Conservation (phyloP, 2,113 vertebrate genomes). For the Gambusia affinis region DNA sequence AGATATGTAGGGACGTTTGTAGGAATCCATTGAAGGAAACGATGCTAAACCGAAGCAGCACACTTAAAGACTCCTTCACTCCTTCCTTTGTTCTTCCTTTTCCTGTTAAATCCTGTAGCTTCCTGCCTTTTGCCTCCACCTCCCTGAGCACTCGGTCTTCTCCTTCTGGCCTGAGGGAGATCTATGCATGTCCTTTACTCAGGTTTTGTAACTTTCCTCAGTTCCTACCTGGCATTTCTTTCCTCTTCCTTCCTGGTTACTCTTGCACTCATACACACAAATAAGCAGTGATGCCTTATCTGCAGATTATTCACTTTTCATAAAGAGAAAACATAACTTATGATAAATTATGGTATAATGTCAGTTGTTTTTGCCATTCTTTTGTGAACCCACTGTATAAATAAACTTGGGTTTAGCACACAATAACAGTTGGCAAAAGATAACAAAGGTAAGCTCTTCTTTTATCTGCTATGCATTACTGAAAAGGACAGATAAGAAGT, state of each 20-base stretch:
- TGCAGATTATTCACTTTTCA: slow-evolving; percentile 78
- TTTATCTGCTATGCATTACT: slow-evolving; percentile 91
- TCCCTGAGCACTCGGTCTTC: slow-evolving; percentile 43
- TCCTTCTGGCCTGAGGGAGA: slow-evolving; percentile 75
- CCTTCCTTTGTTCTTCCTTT: slow-evolving; percentile 47
- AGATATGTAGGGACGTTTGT: slow-evolving; percentile 35
- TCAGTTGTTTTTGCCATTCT: slow-evolving; percentile 72
- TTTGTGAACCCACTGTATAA: slow-evolving; percentile 73
- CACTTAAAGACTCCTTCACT: slow-evolving; percentile 44
- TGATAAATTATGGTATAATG: slow-evolving; percentile 73
- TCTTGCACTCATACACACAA: slow-evolving; percentile 77
- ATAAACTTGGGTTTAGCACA: slow-evolving; percentile 73
- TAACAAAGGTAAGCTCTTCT: slow-evolving; percentile 70
- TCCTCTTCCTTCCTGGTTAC: slow-evolving; percentile 22
- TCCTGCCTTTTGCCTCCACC: slow-evolving; percentile 30
- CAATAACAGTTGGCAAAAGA: slow-evolving; percentile 60
- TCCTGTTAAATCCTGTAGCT: slow-evolving; percentile 50
- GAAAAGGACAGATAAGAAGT: slow-evolving; percentile 74
- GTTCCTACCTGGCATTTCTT: slow-evolving; percentile 72
- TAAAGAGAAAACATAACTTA: slow-evolving; percentile 68
- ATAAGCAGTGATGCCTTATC: slow-evolving; percentile 98
- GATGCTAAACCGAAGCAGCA: slow-evolving; percentile 55
- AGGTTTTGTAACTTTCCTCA: slow-evolving; percentile 84
- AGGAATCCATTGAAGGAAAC: slow-evolving; percentile 41
- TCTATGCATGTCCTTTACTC: slow-evolving; percentile 82